Percentiles rank a stretch among this genome's conserved stretches.
phyloP scores from a whole-genome alignment of 2,113 vertebrate genomes.

The Callipepla californica region DNA sequence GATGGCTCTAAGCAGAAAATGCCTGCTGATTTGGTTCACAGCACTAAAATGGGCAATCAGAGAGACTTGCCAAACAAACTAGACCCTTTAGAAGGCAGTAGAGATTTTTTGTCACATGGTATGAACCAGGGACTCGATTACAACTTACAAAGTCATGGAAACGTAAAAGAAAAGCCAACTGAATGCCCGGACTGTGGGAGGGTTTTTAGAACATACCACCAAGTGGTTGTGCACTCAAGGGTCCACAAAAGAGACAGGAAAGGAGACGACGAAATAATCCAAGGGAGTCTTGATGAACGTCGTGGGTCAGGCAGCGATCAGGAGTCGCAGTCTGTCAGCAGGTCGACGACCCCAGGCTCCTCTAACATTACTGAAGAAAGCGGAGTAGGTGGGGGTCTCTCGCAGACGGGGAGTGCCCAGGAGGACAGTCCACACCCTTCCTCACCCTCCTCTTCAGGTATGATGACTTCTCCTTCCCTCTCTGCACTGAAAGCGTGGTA shows the following conservation, averaged over 20 bases:
- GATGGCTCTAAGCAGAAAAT: slow-evolving; percentile 96
- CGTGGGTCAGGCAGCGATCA: slow-evolving; percentile 97
- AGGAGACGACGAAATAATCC: slow-evolving; percentile 86
- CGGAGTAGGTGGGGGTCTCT: slow-evolving; percentile 91
- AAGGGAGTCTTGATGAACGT: slow-evolving; percentile 88
- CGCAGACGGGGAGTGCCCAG: slow-evolving; percentile 95
- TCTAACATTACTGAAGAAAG: slow-evolving; percentile 98
- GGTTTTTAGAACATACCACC: slow-evolving; percentile 97
- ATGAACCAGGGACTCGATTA: slow-evolving; percentile 91
- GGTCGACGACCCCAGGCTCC: slow-evolving; percentile 96
- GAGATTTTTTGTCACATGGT: slow-evolving; percentile 91
- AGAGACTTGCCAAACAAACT: slow-evolving; percentile 90
- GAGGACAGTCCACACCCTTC: slow-evolving; percentile 98
- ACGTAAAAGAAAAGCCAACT: slow-evolving; percentile 92
- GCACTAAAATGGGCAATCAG: slow-evolving; percentile 88
- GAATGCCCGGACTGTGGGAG: slow-evolving; percentile 97
- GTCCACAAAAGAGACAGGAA: slow-evolving; percentile 94
- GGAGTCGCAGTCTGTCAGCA: slow-evolving; percentile 97
- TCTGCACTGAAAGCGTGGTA: not conserved
- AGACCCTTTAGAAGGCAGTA: slow-evolving; percentile 89
- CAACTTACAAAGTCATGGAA: slow-evolving; percentile 84
- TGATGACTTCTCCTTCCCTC: slow-evolving; percentile 44
- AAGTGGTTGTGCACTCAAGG: slow-evolving; percentile 97
- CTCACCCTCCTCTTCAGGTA: slow-evolving; percentile 97
- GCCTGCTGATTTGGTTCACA: slow-evolving; percentile 89